Evolutionary conservation across 2,797 vertebrate species (phyloP), one percentile per base, ranked within the genome.

Genomic region (Lacerta viridis): DNA sequence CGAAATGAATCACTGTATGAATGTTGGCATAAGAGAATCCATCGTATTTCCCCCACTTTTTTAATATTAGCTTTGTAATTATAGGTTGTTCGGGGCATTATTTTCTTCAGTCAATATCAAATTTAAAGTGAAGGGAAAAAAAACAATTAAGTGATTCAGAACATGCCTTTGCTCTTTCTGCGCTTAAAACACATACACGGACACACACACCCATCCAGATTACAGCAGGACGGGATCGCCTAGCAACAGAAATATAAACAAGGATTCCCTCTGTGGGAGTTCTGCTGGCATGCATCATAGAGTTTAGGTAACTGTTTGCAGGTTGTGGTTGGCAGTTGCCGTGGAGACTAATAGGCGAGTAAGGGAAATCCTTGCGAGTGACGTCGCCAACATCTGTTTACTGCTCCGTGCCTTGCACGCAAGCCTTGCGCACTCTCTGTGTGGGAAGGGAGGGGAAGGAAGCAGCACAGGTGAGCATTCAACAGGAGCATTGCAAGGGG

Each of bases 321-420:
- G 94, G 95, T 94, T 96, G 95, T 96, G 95, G 95, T 96, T 96
- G 95, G 92, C 80, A 92, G 97, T 98, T 96, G 93, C 95, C 92
- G 68, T 86, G 96, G 96, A 91, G 91, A 98, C 96, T 85, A 79
- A 95, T 93, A 97, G 93, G 92, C 93, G 71, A 80, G 75, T 77
- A 92, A 97, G 96, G 97, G 96, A 96, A 98, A 91, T 93, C 96
- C 96, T 97, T 91, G 95, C 93, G 94, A 96, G 94, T 97, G 97
- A 96, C 90, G 85, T 88, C 94, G 96, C 91, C 94, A 95, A 95
- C 95, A 96, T 90, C 93, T 95, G 87, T 93, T 96, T 97, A 89
- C 86, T 94, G 84, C 89, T 85, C 61, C 76, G 78, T 0, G 0
- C 87, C 78, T 95, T 93, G 83, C 83, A 91, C 0, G 0, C 80